These are phyloP conservation scores for Cyrtodaria siliqua DNA, from an alignment of 2,888 invertebrate species.

Conservation along the genomic window DNA sequence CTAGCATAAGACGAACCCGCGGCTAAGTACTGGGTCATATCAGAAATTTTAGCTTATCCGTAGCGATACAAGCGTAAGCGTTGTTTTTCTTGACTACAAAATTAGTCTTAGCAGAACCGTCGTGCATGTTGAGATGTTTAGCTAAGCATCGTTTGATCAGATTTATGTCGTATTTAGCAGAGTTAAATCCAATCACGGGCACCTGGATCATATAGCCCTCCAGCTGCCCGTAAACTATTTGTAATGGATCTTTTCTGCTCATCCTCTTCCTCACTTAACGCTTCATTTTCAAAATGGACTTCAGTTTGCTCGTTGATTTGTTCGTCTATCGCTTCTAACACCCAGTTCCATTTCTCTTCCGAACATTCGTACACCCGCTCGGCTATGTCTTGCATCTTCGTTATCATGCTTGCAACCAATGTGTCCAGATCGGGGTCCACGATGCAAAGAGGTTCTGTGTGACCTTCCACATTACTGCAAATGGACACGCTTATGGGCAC, in stretches of 20 bases:
- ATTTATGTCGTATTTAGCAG: slow-evolving; percentile 38
- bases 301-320: not conserved
- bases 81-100: slow-evolving; percentile 30
- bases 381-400: slow-evolving; percentile 7
- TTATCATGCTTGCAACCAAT: slow-evolving; percentile 12
- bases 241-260: slow-evolving; percentile 3
- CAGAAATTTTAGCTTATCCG: slow-evolving; percentile 46
- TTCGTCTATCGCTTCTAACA: not conserved
- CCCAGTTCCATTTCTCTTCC: slow-evolving; percentile 14
- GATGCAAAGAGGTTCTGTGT: slow-evolving; percentile 23
- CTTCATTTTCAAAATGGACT: not conserved
- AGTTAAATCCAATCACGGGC: slow-evolving; percentile 23
- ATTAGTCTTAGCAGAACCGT: not conserved
- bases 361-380: not conserved
- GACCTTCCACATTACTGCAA: slow-evolving; percentile 39
- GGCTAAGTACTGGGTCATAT: slow-evolving; percentile 46
- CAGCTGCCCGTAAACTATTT: slow-evolving; percentile 17
- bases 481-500: slow-evolving; percentile 37
- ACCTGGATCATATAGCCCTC: slow-evolving; percentile 15
- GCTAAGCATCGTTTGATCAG: slow-evolving; percentile 26
- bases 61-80: slow-evolving; percentile 30
- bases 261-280: not conserved
- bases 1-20: slow-evolving; percentile 40
- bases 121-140: slow-evolving; percentile 25
- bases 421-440: slow-evolving; percentile 23